Conservation (phyloP, 2,113 vertebrate genomes). For the Addax nasomaculatus region DNA sequence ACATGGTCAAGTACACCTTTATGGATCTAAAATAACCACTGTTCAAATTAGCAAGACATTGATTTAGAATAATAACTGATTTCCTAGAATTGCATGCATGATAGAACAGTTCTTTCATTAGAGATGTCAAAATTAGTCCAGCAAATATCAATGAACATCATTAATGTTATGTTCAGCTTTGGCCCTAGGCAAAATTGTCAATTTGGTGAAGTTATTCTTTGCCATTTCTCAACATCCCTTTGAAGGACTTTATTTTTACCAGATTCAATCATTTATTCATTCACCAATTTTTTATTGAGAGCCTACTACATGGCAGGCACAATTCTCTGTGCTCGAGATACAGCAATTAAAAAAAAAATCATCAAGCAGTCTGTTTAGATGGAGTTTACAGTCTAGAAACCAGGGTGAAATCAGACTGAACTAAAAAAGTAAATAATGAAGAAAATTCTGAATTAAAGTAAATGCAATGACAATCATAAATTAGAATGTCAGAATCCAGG, state of each 20-base stretch:
- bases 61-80: constrained; percentile 58
- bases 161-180: constrained; percentile 39
- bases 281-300: not conserved
- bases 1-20: constrained; percentile 21
- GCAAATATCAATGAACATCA: constrained; percentile 10
- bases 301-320: not conserved
- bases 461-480: not conserved
- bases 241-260: constrained; percentile 24
- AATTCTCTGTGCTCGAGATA: not conserved
- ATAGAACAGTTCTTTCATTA: constrained; percentile 42
- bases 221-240: constrained; percentile 38
- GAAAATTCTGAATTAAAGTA: not conserved
- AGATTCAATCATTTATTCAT: constrained; percentile 25
- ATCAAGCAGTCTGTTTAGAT: not conserved
- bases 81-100: constrained; percentile 44
- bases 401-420: not conserved
- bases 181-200: constrained; percentile 43
- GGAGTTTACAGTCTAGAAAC: not conserved
- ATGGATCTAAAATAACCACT: constrained; percentile 48
- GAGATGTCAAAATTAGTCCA: constrained; percentile 22
- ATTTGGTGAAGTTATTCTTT: constrained; percentile 53
- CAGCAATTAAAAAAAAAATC: not conserved
- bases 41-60: constrained; percentile 54
- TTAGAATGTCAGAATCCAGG: not conserved
- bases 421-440: not conserved